Conservation (phyloP, 1,140 invertebrate species). For the Drosophila quadrilineata region DNA sequence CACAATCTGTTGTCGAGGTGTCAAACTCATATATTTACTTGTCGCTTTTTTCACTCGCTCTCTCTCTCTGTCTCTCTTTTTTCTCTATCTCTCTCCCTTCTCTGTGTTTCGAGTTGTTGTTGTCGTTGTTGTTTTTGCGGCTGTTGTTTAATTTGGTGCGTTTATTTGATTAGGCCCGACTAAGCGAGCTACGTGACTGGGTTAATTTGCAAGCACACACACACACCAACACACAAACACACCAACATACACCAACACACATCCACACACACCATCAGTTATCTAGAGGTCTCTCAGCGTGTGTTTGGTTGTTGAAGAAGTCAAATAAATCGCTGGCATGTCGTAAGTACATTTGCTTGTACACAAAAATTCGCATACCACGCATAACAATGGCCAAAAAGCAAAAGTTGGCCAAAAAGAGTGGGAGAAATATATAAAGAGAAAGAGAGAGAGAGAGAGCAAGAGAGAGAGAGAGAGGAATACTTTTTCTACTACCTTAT, state of each 20-base stretch:
- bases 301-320: slow-evolving; percentile 36
- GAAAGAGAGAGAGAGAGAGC: neutral
- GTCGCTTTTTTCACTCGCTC: slow-evolving; percentile 50
- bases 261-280: no score
- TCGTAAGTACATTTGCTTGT: slow-evolving; percentile 51
- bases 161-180: slow-evolving; percentile 73
- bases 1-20: slow-evolving; percentile 36
- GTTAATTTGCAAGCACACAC: slow-evolving; percentile 58
- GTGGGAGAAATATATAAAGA: neutral
- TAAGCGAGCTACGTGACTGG: slow-evolving; percentile 71
- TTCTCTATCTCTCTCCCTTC: slow-evolving; percentile 31
- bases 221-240: neutral
- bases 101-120: slow-evolving; percentile 7
- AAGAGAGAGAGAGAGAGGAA: slow-evolving; percentile 8
- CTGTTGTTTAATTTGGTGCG: slow-evolving; percentile 71
- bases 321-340: slow-evolving; percentile 70
- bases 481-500: neutral
- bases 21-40: slow-evolving; percentile 70
- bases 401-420: slow-evolving; percentile 7
- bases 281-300: neutral
- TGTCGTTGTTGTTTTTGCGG: slow-evolving; percentile 23
- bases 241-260: neutral
- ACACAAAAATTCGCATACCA: slow-evolving; percentile 62
- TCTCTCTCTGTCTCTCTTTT: no score
- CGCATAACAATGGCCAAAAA: slow-evolving; percentile 69